Conservation (phyloP, 2,797 vertebrate species). For the Echeneis naucrates region DNA sequence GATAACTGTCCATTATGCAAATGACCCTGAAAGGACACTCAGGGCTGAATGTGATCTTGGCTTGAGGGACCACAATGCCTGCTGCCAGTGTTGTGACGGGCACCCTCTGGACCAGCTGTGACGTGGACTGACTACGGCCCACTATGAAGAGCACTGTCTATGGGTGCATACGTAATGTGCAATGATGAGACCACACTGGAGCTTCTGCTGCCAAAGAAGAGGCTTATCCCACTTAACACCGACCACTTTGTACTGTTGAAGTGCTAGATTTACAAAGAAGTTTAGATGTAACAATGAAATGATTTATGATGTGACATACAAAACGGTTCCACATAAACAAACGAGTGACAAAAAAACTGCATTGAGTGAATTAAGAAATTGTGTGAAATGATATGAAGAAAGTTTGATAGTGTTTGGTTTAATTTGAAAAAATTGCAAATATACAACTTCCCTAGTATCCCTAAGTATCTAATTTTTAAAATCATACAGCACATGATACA, state of each 20-base stretch:
- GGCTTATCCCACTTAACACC: constrained; percentile 9
- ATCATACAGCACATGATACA: background rate
- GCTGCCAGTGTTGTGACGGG: constrained; percentile 74
- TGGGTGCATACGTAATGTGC: constrained; percentile 40
- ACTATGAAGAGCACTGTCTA: constrained; percentile 37
- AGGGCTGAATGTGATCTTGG: constrained; percentile 68
- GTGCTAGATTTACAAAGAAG: background rate
- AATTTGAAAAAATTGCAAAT: background rate
- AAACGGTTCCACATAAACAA: background rate
- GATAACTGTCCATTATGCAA: constrained; percentile 38
- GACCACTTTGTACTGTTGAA: constrained; percentile 4
- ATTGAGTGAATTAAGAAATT: too few species aligned
- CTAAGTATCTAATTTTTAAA: background rate
- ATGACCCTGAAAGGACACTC: constrained; percentile 47
- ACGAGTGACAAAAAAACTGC: background rate
- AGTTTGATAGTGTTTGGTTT: background rate
- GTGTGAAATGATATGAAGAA: background rate
- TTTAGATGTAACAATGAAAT: background rate
- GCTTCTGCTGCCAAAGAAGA: background rate
- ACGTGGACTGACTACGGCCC: constrained; percentile 40
- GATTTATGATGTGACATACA: background rate
- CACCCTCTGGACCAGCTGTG: constrained; percentile 52
- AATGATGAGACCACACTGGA: constrained; percentile 32
- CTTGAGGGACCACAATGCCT: constrained; percentile 50
- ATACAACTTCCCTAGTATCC: background rate